Evolutionary conservation across 2,797 vertebrate species (phyloP), one percentile per base, ranked within the genome.

Genomic region (Lepus oiostolus): DNA sequence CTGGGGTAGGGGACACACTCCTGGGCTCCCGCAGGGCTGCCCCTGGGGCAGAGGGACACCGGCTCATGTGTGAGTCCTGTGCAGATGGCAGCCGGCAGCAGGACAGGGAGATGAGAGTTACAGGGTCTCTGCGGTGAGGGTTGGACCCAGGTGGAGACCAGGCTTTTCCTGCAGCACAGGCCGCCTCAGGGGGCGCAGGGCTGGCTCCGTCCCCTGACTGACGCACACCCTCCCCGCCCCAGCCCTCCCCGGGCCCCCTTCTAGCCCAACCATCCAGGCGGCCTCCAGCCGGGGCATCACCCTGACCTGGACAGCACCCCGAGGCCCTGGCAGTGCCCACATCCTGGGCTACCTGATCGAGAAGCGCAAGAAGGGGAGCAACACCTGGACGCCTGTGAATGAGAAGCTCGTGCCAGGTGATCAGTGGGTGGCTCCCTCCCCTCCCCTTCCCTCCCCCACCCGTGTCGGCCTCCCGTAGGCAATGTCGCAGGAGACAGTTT

Each of bases 321-420:
- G 7, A 84, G 98, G 98, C 86, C 98, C 97, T 0, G 98, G 99
- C 70, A 98, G 98, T 0, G 98, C 98, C 22, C 98, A 96, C 54
- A 98, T 99, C 77, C 80, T 98, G 84, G 99, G 99, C 21, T 99
- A 99, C 91, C 90, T 98, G 0, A 10, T 99, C 50, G 99, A 99
- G 87, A 99, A 99, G 88, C 98, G 99, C 77, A 99, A 99, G 97
- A 99, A 98, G 81, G 99, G 99, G 0, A 99, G 99, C 88, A 97
- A 97, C 79, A 97, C 98, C 32, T 99, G 99, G 99, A 97, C 96
- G 4, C 97, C 98, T 35, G 98, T 99, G 93, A 98, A 98, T 13
- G 98, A 97, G 0, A 95, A 97, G 67, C 98, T 98, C 0, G 77
- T 99, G n/a, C n/a, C n/a, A n/a, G n/a, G n/a, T n/a, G n/a, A n/a